Percentiles rank a stretch among this genome's conserved stretches.
phyloP scores from a whole-genome alignment of 2,113 vertebrate genomes.

The Etheostoma cragini region DNA sequence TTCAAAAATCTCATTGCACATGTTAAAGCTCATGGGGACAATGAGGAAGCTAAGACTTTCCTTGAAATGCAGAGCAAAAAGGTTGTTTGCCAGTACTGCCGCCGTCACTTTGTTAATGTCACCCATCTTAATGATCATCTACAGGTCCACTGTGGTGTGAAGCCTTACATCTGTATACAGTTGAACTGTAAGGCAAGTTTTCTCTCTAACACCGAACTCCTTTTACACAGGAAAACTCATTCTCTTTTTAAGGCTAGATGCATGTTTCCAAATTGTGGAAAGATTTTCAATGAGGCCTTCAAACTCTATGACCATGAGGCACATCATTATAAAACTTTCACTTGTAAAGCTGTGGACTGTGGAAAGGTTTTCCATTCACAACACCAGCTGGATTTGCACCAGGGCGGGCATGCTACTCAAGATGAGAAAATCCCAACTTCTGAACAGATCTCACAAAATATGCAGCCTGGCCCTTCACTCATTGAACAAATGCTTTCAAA shows the following conservation, averaged over 20 bases:
- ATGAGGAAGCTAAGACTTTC: constrained; percentile 93
- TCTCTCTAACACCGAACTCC: constrained; percentile 91
- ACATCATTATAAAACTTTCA: constrained; percentile 97
- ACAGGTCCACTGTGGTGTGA: constrained; percentile 95
- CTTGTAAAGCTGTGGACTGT: constrained; percentile 90
- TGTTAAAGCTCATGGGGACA: constrained; percentile 91
- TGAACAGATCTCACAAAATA: constrained; percentile 48
- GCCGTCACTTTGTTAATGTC: constrained; percentile 94
- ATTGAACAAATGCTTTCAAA: constrained; percentile 50
- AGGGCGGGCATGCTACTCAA: constrained; percentile 82
- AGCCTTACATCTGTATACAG: constrained; percentile 97
- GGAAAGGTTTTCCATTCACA: constrained; percentile 94
- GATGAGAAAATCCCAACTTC: constrained; percentile 36
- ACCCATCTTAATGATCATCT: constrained; percentile 96
- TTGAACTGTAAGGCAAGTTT: constrained; percentile 97
- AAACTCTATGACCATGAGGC: constrained; percentile 97
- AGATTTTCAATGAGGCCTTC: constrained; percentile 93
- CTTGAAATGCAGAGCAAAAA: constrained; percentile 97
- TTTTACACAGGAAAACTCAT: constrained; percentile 92
- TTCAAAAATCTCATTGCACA: constrained; percentile 96
- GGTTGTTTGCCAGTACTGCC: constrained; percentile 97
- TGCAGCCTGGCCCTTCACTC: constrained; percentile 46
- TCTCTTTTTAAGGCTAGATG: constrained; percentile 92
- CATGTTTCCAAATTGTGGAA: constrained; percentile 97
- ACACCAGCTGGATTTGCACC: constrained; percentile 90